A percentile compares a stretch with the other conserved stretches of the same genome.
Evolutionary conservation across 1,140 invertebrate species (phyloP).

Genomic region (Nasonia vitripennis): DNA sequence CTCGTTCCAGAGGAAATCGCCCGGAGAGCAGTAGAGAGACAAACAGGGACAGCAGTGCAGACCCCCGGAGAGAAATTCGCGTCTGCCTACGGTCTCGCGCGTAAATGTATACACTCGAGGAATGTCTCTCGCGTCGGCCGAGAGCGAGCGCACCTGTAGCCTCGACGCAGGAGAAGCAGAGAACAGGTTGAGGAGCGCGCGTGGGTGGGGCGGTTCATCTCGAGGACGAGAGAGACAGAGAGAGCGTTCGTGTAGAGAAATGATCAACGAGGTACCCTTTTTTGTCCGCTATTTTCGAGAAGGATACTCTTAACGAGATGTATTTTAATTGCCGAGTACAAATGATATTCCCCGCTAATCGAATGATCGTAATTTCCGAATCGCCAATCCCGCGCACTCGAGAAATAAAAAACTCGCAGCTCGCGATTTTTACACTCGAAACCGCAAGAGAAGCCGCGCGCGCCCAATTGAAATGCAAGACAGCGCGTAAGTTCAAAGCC

Average conservation of each 20-base stretch:
- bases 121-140: constrained; percentile 34
- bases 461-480: background rate
- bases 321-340: too few relatives aligned
- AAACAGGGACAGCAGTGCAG: background rate
- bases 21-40: background rate
- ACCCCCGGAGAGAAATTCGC: constrained; percentile 34
- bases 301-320: too few relatives aligned
- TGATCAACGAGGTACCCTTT: too few relatives aligned
- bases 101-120: constrained; percentile 1
- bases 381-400: background rate
- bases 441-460: background rate
- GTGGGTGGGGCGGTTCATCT: constrained; percentile 36
- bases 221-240: too few relatives aligned
- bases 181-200: constrained; percentile 30
- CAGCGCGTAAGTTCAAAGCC: background rate
- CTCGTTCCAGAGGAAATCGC: background rate
- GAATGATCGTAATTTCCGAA: background rate
- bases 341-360: too few relatives aligned
- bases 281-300: too few relatives aligned
- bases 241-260: too few relatives aligned
- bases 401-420: background rate
- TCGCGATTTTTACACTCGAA: background rate
- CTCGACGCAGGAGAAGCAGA: background rate
- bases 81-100: background rate
- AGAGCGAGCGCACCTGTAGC: constrained; percentile 31